These are phyloP conservation scores for Brachyalestes nurse DNA, from an alignment of 2,797 vertebrate species.

Conservation along the genomic window DNA sequence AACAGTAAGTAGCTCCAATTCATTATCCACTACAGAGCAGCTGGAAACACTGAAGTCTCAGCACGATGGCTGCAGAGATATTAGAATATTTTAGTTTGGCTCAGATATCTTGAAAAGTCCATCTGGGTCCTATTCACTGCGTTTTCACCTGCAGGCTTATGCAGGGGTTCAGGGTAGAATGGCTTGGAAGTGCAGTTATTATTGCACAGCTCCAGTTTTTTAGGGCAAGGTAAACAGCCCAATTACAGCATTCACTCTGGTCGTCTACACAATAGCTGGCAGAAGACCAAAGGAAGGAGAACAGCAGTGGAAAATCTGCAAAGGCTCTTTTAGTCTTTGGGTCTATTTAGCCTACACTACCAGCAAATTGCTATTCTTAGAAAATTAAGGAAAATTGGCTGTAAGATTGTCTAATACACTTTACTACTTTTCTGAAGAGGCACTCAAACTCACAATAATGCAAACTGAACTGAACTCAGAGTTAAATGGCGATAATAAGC, in stretches of 20 bases:
- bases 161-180: background rate
- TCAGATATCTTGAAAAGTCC: background rate
- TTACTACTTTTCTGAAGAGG: background rate
- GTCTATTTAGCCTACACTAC: background rate
- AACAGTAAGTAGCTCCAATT: constrained; percentile 24
- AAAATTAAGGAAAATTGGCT: background rate
- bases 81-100: constrained; percentile 1
- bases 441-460: background rate
- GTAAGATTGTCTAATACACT: background rate
- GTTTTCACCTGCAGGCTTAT: background rate
- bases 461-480: background rate
- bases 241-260: constrained; percentile 38
- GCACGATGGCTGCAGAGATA: constrained; percentile 1
- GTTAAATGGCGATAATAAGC: background rate
- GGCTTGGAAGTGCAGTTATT: background rate
- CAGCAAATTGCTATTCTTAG: background rate
- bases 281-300: background rate
- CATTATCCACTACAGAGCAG: constrained; percentile 24
- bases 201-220: background rate
- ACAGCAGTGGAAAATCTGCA: background rate
- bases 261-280: constrained; percentile 9
- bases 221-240: constrained; percentile 34
- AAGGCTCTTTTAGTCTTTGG: background rate
- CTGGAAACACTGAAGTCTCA: constrained; percentile 14
- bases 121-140: background rate